Evolutionary conservation across 1,140 invertebrate genomes (phyloP).

Genomic region (Caenorhabditis remanei): DNA sequence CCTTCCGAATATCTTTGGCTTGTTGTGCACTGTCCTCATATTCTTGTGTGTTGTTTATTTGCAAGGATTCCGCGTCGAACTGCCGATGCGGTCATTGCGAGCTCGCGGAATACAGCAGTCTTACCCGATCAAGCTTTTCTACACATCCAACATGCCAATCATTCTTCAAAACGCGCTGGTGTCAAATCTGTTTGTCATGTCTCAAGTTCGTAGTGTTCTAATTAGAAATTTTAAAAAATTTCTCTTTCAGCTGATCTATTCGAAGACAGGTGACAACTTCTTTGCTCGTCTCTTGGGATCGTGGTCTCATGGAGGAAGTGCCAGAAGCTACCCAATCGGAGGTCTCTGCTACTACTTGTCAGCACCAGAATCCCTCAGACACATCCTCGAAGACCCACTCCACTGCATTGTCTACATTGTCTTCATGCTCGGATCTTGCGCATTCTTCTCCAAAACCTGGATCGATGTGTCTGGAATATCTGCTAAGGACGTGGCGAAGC

Average conservation of each 20-base stretch:
- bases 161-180: slow-evolving; percentile 98
- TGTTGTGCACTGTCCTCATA: slow-evolving; percentile 95
- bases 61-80: slow-evolving; percentile 99
- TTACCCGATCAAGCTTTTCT: slow-evolving; percentile 99
- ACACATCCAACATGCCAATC: slow-evolving; percentile 99
- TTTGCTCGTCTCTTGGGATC: slow-evolving; percentile 96
- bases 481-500: slow-evolving; percentile 99
- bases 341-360: slow-evolving; percentile 96
- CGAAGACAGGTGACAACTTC: slow-evolving; percentile 96
- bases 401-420: slow-evolving; percentile 97
- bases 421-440: slow-evolving; percentile 99
- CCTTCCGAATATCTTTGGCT: slow-evolving; percentile 98
- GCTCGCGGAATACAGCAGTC: slow-evolving; percentile 99
- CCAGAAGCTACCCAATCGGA: slow-evolving; percentile 85
- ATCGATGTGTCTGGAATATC: slow-evolving; percentile 99
- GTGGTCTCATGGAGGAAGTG: slow-evolving; percentile 96
- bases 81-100: slow-evolving; percentile 98
- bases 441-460: slow-evolving; percentile 99
- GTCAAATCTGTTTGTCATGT: slow-evolving; percentile 98
- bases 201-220: slow-evolving; percentile 82
- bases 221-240: no score
- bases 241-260: slow-evolving; percentile 87
- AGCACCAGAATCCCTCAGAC: slow-evolving; percentile 94
- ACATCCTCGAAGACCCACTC: slow-evolving; percentile 94
- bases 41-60: slow-evolving; percentile 99